Conservation (phyloP, 2,113 vertebrate species). For the Tautogolabrus adspersus region DNA sequence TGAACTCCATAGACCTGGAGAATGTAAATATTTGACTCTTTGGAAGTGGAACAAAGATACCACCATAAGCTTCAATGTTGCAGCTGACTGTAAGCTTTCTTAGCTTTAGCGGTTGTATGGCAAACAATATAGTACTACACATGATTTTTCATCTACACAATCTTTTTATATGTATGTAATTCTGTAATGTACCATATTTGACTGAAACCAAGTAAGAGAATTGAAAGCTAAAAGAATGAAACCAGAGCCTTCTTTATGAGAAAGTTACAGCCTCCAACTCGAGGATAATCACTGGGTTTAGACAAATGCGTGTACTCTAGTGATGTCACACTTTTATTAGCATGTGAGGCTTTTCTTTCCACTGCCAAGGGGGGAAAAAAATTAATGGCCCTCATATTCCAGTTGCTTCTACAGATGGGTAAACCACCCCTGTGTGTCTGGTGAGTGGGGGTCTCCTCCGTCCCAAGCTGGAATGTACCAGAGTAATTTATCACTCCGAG, state of each 20-base stretch:
- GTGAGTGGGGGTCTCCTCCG: conserved; percentile 65
- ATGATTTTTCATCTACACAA: neutral
- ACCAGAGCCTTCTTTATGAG: conserved; percentile 28
- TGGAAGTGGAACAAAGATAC: conserved; percentile 8
- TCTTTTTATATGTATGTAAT: too few relatives aligned
- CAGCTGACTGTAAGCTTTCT: neutral
- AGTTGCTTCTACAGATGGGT: conserved; percentile 70
- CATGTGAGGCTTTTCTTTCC: conserved; percentile 68
- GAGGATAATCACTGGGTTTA: conserved; percentile 65
- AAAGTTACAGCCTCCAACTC: conserved; percentile 31
- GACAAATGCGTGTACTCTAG: conserved; percentile 53
- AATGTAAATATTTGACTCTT: neutral
- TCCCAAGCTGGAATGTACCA: conserved; percentile 65
- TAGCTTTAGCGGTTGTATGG: neutral
- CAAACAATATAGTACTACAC: neutral
- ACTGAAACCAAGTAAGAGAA: neutral
- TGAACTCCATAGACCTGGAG: conserved; percentile 32
- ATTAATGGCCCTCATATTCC: conserved; percentile 54
- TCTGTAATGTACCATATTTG: neutral
- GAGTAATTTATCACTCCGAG: conserved; percentile 65
- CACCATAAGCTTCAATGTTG: neutral
- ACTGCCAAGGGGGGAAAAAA: conserved; percentile 30
- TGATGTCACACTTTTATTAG: conserved; percentile 79
- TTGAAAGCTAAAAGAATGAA: conserved; percentile 1
- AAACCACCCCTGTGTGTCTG: conserved; percentile 55